phyloP scores from a whole-genome alignment of 2,888 invertebrate genomes.

The Clivina fossor region DNA sequence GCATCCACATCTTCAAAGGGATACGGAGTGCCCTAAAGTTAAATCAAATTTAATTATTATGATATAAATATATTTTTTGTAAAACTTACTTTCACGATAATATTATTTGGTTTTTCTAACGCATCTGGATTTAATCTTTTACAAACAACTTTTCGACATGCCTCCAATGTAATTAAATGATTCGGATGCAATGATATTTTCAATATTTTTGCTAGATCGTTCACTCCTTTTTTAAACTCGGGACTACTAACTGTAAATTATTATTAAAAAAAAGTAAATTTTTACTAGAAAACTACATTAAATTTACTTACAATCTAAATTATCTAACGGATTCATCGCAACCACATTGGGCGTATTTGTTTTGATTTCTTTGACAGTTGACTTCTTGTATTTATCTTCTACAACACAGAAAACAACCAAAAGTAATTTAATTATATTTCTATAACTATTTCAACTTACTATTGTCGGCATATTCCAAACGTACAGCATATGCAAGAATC shows the following conservation, averaged over 20 bases:
- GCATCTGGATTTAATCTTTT: conserved; percentile 62
- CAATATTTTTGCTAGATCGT: conserved; percentile 74
- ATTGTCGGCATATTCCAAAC: conserved; percentile 81
- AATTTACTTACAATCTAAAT: conserved; percentile 75
- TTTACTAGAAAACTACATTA: conserved; percentile 3
- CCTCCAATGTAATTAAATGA: conserved; percentile 74
- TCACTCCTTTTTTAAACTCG: conserved; percentile 82
- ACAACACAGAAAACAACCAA: conserved; percentile 37
- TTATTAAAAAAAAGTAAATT: conserved; percentile 44
- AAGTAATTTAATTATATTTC: conserved; percentile 11
- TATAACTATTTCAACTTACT: conserved; percentile 53
- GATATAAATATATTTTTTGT: too few species aligned
- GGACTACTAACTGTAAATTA: conserved; percentile 71
- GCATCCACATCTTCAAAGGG: conserved; percentile 69
- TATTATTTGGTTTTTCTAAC: conserved; percentile 58
- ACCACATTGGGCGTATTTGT: conserved; percentile 70
- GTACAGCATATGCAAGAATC: conserved; percentile 80
- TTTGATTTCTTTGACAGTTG: conserved; percentile 64
- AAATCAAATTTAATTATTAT: conserved; percentile 24
- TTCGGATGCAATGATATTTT: conserved; percentile 80
- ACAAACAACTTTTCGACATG: conserved; percentile 64
- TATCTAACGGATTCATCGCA: conserved; percentile 81
- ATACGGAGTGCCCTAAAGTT: conserved; percentile 64
- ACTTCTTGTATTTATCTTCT: conserved; percentile 71
- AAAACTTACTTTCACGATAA: conserved; percentile 52